Base-by-base conservation (phyloP, 2,888 invertebrate species). In the Cryptocheilus praepositus region DNA sequence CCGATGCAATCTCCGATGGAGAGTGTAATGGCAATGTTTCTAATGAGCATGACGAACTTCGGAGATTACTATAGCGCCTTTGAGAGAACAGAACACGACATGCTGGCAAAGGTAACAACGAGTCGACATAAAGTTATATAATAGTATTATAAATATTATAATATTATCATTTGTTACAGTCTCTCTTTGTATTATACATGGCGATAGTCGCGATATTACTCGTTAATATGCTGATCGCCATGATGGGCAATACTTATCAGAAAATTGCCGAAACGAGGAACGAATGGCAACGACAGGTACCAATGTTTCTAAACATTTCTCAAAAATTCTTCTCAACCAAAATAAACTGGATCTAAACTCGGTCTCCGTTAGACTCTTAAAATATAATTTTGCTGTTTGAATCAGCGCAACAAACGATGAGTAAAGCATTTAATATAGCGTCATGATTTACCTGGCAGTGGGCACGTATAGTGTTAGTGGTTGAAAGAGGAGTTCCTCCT, bases 191-290 rank as follows among this genome's bases (percentile, higher is more conserved):
- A n/a, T 91, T 98, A 44, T 99, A 97, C 90, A 99, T 99, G 97
- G 96, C 95, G 64, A 95, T 98, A 86, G 99, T 98, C 19, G 97
- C 97, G 0, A 95, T 99, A 68, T 90, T 99, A 43, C 91, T 99
- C 66, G 96, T 99, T 59, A 99, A 99, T 91, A 97, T 99, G 97
- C 91, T 99, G 89, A 99, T 99, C 84, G 98, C 98, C 73, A 99
- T 99, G 98, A 99, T 99, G 99, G 99, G 98, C 0, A 98, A 98
- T 89, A 99, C 99, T 2, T 99, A 99, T 88, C 97, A 98, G 89
- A 96, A 98, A 90, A 98, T 99, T 80, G 97, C 97, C 0, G 97
- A 98, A 89, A 98, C 98, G 0, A 92, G 96, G 77, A 98, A 98
- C 88, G 98, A 99, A 89, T 99, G 98, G 98, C 98, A 98, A 89